A percentile compares a stretch with the other conserved stretches of the same genome.
These are phyloP conservation scores for Volucella inflata DNA, from an alignment of 2,888 invertebrate species.

Conservation along the genomic window DNA sequence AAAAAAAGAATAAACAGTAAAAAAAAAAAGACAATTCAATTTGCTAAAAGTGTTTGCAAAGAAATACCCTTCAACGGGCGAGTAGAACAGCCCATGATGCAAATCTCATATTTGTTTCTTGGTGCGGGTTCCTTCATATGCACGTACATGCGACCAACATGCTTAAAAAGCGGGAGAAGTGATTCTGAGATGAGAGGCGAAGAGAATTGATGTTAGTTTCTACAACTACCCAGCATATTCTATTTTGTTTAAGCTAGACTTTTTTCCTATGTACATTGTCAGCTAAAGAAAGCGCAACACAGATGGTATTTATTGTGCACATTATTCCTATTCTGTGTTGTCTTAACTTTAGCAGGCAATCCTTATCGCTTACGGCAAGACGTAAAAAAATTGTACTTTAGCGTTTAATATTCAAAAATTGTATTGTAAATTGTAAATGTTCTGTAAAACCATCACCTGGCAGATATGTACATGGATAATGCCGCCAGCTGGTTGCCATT, in stretches of 20 bases:
- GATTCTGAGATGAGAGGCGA: conserved; percentile 47
- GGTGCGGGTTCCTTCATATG: conserved; percentile 37
- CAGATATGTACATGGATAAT: conserved; percentile 40
- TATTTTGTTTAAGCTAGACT: conserved; percentile 58
- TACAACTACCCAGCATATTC: conserved; percentile 39
- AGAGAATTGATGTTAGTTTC: conserved; percentile 60
- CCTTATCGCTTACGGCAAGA: conserved; percentile 25
- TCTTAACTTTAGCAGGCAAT: conserved; percentile 51
- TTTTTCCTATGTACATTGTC: conserved; percentile 61
- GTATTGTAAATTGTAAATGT: conserved; percentile 63
- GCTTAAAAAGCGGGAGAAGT: conserved; percentile 32
- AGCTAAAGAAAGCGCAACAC: conserved; percentile 45
- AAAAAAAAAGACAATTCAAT: conserved; percentile 48
- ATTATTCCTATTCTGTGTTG: conserved; percentile 5
- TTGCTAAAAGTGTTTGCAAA: conserved; percentile 64
- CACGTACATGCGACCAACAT: conserved; percentile 21
- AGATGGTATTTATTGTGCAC: background rate
- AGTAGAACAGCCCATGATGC: conserved; percentile 30
- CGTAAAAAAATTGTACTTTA: conserved; percentile 55
- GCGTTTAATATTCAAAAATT: conserved; percentile 48
- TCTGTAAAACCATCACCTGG: conserved; percentile 49
- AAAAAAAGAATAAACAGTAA: conserved; percentile 38
- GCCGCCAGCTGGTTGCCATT: conserved; percentile 50
- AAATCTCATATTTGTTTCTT: conserved; percentile 43
- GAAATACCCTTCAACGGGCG: conserved; percentile 51